Percentiles rank a stretch among this genome's conserved stretches.
phyloP scores from a whole-genome alignment of 2,113 vertebrate species.

The Chloropsis cyanopogon region DNA sequence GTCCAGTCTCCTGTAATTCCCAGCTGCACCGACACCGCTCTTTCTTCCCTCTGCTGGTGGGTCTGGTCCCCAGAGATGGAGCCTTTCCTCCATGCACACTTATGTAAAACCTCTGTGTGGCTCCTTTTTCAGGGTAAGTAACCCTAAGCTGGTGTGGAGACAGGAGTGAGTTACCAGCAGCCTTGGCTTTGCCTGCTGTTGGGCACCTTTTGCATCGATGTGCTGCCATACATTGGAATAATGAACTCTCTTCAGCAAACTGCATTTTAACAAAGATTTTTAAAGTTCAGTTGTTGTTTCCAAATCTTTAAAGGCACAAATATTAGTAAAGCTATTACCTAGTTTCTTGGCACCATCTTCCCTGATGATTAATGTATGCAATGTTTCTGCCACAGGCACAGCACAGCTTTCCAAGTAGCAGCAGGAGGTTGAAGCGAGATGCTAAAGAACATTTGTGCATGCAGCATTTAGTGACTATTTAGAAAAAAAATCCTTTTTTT shows the following conservation, averaged over 20 bases:
- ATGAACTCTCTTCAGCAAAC: background rate
- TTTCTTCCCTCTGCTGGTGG: background rate
- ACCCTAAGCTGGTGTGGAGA: background rate
- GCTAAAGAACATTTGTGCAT: background rate
- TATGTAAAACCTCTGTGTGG: background rate
- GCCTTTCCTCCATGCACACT: background rate
- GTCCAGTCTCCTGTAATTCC: accelerated
- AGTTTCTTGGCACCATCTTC: background rate
- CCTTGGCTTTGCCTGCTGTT: background rate
- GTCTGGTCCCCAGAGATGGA: background rate
- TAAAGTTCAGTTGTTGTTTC: background rate
- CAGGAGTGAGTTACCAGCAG: background rate
- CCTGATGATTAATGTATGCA: background rate
- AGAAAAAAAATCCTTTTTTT: background rate
- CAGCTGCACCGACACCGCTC: accelerated
- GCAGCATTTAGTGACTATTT: background rate
- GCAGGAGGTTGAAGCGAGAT: background rate
- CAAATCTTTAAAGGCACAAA: background rate
- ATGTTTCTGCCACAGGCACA: background rate
- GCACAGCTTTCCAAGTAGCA: background rate
- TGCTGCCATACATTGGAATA: background rate
- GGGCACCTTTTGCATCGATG: accelerated
- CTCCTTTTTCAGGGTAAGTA: background rate
- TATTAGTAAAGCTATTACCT: slow-evolving; percentile 1
- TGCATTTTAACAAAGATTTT: background rate